phyloP scores from a whole-genome alignment of 2,113 vertebrate genomes.

The Baryphthengus martii region DNA sequence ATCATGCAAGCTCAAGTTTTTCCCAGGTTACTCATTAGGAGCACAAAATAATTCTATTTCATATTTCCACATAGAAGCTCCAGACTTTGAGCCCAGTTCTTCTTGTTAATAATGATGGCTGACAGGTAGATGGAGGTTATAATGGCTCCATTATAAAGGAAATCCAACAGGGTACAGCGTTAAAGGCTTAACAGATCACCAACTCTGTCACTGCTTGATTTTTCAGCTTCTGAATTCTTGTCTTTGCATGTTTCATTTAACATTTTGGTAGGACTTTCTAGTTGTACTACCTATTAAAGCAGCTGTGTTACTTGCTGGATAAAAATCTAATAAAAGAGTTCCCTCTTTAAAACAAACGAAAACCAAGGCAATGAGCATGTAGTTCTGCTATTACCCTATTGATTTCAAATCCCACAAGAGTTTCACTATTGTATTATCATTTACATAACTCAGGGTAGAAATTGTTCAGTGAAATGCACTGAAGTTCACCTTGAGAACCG shows the following conservation, averaged over 20 bases:
- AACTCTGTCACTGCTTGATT: neutral
- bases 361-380: neutral
- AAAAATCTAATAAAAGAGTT: neutral
- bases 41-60: neutral
- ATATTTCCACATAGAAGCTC: neutral
- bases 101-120: neutral
- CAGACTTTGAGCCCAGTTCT: neutral
- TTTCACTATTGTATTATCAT: neutral
- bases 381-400: neutral
- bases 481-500: neutral
- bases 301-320: neutral
- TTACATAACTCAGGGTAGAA: neutral
- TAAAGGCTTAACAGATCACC: conserved; percentile 13
- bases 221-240: neutral
- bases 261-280: neutral
- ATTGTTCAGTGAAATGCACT: neutral
- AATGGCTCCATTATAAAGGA: neutral
- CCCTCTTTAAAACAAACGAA: neutral
- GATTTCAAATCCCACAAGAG: neutral
- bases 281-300: neutral
- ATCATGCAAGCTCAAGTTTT: neutral
- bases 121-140: neutral
- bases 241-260: neutral
- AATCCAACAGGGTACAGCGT: neutral
- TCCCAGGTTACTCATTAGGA: neutral